Evolutionary conservation across 2,888 invertebrate genomes (phyloP), one percentile per base, ranked within the genome.

Genomic region (Xestobium rufovillosum): DNA sequence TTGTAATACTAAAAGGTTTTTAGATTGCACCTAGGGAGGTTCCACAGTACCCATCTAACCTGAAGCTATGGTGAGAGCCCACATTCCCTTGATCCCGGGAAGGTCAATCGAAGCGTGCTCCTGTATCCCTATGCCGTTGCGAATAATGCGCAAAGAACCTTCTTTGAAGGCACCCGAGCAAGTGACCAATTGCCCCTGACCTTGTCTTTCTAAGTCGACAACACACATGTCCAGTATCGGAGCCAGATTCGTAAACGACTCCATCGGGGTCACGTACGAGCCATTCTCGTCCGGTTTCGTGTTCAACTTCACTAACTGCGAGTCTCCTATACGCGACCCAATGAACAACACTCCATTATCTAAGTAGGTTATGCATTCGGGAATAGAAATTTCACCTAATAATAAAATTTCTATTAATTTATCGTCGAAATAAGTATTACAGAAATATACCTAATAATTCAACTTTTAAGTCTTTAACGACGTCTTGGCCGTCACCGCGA

Each of bases 151-250:
- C 19, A 99, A 69, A 0, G 96, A 95, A 1, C 98, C 98, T 71
- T 97, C 96, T 66, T 97, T 98, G 63, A 85, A 95, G 2, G 89
- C 88, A 6, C 90, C 97, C 0, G 97, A 97, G 60, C 97, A 98
- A 0, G 98, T 98, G 27, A 98, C 92, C 45, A 98, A 79, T 63
- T 95, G 95, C 9, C 94, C 95, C 69, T 98, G 97, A 0, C 97
- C 97, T 63, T 95, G 95, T 10, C 90, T 71, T 66, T 97, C 96
- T 44, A 96, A 72, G 68, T 97, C 96, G 2, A 96, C 96, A 1
- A 97, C 90, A 47, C 92, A 90, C 87, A 97, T 95, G 63, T 97
- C 97, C 13, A 95, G 79, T 50, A 99, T 96, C 0, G 98, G 97
- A 3, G 95, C 97, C 27, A 99, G 73, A 68, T 96, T 97, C 14